Evolutionary conservation across 2,888 invertebrate genomes (phyloP), one percentile per base, ranked within the genome.

Genomic region (Busseola fusca): DNA sequence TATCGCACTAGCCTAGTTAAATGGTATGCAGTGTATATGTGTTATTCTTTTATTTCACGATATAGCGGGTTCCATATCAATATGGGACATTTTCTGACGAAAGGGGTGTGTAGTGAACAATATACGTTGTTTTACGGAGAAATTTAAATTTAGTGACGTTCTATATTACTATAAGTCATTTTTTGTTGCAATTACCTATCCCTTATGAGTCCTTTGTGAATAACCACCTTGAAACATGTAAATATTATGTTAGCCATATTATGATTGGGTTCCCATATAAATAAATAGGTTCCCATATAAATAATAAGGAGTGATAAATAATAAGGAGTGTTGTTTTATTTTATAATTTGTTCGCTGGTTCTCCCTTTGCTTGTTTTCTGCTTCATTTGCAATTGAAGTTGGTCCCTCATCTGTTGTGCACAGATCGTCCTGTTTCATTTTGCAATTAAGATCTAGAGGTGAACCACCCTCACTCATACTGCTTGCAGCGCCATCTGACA

Each of bases 81-180:
- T 52, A 64, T 68, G 57, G n/a, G n/a, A 62, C 56, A 25, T 65
- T 65, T 50, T 66, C 48, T 64, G 18, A 37, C 45, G 63, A 10
- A 52, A 71, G 14, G 50, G 21, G 59, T 68, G 48, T 64, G 60
- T 68, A 68, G 27, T 69, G 60, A 75, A 64, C 50, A 72, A 72
- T 7, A 45, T 16, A 72, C 64, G 45, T 64, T 72, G 34, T 69
- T 72, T 65, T 75, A 64, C 64, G 68, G 59, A 68, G 42, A 27
- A 40, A 18, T 60, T 48, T 40, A 10, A 60, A 62, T 67, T 50
- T 18, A 50, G 0, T 50, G 50, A 27, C 50, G 67, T 67, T 50
- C 48, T 60, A 60, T 60, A 50, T 59, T 48, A 34, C 1, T 18
- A 58, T 66, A 48, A 25, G 45, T 48, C 16, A 14, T 48, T 66